Evolutionary conservation across 2,888 invertebrate genomes (phyloP).

Genomic region (Melangyna quadrimaculata): DNA sequence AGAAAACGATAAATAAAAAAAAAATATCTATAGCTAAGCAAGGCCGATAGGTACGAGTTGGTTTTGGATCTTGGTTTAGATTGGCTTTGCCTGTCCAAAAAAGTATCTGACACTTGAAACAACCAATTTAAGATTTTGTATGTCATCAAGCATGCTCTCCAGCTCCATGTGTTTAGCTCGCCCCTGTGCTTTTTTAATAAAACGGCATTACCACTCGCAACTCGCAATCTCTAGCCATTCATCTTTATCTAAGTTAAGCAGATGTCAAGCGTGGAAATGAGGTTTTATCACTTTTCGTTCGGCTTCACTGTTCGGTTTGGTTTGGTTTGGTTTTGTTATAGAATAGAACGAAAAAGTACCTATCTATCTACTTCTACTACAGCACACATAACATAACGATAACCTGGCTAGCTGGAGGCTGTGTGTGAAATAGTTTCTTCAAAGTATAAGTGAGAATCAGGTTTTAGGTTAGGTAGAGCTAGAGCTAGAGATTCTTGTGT

Average conservation of each 20-base stretch:
- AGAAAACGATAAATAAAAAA: neutral
- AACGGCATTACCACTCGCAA: neutral
- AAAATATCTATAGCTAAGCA: neutral
- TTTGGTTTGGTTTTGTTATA: slow-evolving; percentile 12
- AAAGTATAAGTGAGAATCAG: slow-evolving; percentile 16
- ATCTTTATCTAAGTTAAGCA: slow-evolving; percentile 35
- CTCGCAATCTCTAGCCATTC: slow-evolving; percentile 8
- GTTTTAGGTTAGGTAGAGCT: neutral
- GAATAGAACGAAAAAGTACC: neutral
- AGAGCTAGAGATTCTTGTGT: neutral
- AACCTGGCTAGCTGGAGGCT: neutral
- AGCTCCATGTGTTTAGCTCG: neutral
- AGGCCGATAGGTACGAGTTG: neutral
- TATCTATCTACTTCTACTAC: neutral
- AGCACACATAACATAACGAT: neutral
- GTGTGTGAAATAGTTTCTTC: slow-evolving; percentile 12
- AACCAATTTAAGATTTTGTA: slow-evolving; percentile 31
- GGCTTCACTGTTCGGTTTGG: slow-evolving; percentile 14
- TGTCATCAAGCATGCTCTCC: no score
- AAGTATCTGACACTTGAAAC: slow-evolving; percentile 23
- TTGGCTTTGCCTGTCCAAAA: slow-evolving; percentile 25
- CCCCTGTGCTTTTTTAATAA: slow-evolving; percentile 1
- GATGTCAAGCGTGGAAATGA: slow-evolving; percentile 46
- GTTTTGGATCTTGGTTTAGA: neutral
- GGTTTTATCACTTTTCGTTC: slow-evolving; percentile 28